phyloP scores from a whole-genome alignment of 2,113 vertebrate genomes.

The Anseranas semipalmata region DNA sequence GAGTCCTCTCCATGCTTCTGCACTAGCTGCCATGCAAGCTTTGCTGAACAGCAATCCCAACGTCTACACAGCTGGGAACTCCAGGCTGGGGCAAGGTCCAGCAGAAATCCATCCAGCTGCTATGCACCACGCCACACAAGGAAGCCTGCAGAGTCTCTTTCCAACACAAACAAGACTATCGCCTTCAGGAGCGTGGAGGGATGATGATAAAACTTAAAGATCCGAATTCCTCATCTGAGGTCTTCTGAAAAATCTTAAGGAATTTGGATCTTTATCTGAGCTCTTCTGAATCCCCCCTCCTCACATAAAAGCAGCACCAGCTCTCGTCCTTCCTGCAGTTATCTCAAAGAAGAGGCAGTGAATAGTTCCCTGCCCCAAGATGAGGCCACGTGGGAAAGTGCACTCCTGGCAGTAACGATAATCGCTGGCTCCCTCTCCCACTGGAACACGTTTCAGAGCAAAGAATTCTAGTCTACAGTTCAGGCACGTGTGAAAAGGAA shows the following conservation, averaged over 20 bases:
- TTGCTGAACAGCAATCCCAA: neutral
- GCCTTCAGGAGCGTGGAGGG: neutral
- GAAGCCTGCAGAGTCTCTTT: neutral
- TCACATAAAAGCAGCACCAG: neutral
- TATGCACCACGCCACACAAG: fast-evolving
- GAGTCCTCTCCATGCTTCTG: neutral
- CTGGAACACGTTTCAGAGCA: neutral
- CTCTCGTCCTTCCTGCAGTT: neutral
- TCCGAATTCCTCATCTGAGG: neutral
- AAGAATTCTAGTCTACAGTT: neutral
- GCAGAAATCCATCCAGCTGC: neutral
- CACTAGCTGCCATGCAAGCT: neutral
- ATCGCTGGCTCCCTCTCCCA: neutral
- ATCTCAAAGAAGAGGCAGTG: neutral
- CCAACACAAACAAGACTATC: neutral
- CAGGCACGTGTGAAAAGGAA: constrained; percentile 43
- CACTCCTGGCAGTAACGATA: neutral
- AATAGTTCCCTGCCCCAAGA: neutral
- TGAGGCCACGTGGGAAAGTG: neutral
- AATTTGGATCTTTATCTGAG: neutral
- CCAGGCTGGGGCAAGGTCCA: neutral
- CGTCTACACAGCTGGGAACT: neutral
- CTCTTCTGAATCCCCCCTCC: neutral
- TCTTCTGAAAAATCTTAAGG: no score
- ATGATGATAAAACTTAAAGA: neutral